Base-by-base conservation (phyloP, 2,888 invertebrate genomes). In the Dryobotodes eremita region DNA sequence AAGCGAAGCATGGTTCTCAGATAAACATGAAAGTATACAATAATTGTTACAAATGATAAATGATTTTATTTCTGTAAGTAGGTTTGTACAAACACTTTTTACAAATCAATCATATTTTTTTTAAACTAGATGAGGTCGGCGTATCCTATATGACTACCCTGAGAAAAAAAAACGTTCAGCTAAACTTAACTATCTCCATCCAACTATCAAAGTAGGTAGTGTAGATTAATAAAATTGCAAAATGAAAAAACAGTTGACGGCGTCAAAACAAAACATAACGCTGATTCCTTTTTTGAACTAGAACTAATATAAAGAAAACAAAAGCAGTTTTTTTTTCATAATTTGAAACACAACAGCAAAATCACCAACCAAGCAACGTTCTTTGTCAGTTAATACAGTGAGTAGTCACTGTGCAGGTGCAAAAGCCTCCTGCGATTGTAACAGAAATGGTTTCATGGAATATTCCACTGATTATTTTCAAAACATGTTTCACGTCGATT, bases 401-500 rank as follows among this genome's bases (percentile, higher is more conserved):
- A n/a, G 13, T 80, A 72, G 13, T 36, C 26, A 17, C 59, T 0
- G 20, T 42, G 31, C 73, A 84, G 82, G 72, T 85, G 85, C 81
- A 71, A 48, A 62, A 53, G 5, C n/a, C 59, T 17, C 20, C 20
- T 59, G 42, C 55, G 6, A 69, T 62, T 59, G 59, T 50, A 72
- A 20, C 20, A 50, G 23, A 64, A 85, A 77, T 62, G 13, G 66
- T 73, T 73, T 36, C 23, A 48, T n/a, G 72, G 65, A 77, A 82
- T 82, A 71, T 82, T 59, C 77, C 77, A 36, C 15, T 48, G 5
- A 62, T 59, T 85, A 85, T 84, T 84, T 82, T 73, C 36, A 82
- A 85, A 84, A 84, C 83, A 85, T 26, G 48, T 20, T 50, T 20
- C 61, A 23, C 46, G 5, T 31, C 26, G 42, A 77, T 85, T 82